Evolutionary conservation across 64 coral and sea anemone species (phyloP), one percentile per base, ranked within the genome.

Genomic region (Pocillopora verrucosa): DNA sequence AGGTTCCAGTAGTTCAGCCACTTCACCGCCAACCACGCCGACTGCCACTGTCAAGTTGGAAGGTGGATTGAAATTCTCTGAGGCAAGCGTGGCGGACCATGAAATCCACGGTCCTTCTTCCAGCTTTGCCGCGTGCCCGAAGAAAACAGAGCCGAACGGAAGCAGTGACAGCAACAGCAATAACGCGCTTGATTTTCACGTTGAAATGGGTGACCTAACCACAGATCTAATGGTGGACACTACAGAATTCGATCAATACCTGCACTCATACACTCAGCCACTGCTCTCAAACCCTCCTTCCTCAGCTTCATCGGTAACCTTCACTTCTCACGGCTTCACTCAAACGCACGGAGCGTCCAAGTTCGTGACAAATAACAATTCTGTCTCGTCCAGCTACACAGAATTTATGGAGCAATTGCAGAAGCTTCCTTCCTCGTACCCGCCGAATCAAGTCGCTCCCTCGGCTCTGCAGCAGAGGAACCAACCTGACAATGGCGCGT

Each of bases 181-280:
- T 41, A 63, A 63, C 72, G 80, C 91, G 19, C 93, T 97, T 74
- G 95, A 97, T 51, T 97, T 97, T 87, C 90, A 97, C 90, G 92
- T 97, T 36, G 92, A 93, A 84, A 88, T 93, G 45, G 88, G 93
- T 64, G 95, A 97, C 78, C 87, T 97, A 70, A 90, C 94, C 69
- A 96, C 91, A 59, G 94, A 96, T 90, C 73, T 96, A 24, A 97
- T 97, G 95, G 95, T 97, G 13, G 95, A 97, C 70, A 93, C 91
- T 11, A 97, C 92, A 6, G 95, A 97, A 70, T 93, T 97, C 13
- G 95, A 97, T 61, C 95, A 97, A 65, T 97, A 97, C 56, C 84
- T 97, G 15, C 92, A 89, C 35, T 94, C 95, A 0, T 90, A 93
- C 25, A 90, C 91, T 0, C 95, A 97, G 74, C 88, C 95, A 13